phyloP scores from a whole-genome alignment of 2,113 vertebrate species.

The Garra rufa region DNA sequence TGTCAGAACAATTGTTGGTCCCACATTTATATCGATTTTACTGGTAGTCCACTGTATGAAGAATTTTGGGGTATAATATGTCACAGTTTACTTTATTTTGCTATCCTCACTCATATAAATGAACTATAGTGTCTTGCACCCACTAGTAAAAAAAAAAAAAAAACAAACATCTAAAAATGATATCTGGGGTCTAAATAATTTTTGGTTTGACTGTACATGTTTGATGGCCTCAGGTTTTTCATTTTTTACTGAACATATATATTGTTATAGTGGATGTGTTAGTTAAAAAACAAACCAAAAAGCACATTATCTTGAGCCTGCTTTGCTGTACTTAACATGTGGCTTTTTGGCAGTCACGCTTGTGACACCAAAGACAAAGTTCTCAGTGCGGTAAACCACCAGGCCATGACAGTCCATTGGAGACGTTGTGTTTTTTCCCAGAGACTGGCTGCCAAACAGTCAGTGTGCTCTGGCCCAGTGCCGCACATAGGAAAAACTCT shows the following conservation, averaged over 20 bases:
- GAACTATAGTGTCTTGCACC: too few species aligned
- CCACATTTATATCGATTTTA: too few species aligned
- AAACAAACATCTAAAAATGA: too few species aligned
- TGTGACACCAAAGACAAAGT: background rate
- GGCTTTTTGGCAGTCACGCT: background rate
- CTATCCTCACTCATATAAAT: too few species aligned
- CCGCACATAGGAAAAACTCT: slow-evolving; percentile 24
- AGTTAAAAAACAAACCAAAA: background rate
- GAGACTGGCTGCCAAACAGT: slow-evolving; percentile 44
- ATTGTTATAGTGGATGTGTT: background rate
- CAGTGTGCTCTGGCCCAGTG: slow-evolving; percentile 42
- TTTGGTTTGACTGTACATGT: too few species aligned
- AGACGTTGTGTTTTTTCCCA: slow-evolving; percentile 15
- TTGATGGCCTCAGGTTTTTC: too few species aligned
- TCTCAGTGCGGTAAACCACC: slow-evolving; percentile 32
- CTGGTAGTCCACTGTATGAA: too few species aligned
- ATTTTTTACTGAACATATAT: background rate
- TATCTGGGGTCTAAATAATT: too few species aligned
- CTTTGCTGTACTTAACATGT: slow-evolving; percentile 5
- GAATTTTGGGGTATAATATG: too few species aligned
- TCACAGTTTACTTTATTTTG: too few species aligned
- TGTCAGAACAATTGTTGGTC: too few species aligned
- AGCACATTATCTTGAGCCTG: background rate
- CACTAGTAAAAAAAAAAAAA: too few species aligned
- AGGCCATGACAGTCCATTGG: slow-evolving; percentile 31